Conservation (phyloP, 2,797 vertebrate species). For the Muscicapa comitata region DNA sequence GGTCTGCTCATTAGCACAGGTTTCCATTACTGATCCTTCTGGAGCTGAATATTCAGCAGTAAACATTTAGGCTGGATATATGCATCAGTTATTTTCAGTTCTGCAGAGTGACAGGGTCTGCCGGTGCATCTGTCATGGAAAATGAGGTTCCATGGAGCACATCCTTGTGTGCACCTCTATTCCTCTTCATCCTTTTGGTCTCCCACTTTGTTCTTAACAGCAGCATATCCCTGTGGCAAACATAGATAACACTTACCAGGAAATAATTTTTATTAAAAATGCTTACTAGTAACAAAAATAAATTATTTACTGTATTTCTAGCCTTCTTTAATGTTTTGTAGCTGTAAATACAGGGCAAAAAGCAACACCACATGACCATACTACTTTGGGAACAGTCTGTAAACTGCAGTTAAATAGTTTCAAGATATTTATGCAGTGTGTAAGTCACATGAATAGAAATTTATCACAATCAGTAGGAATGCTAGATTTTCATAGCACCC, state of each 20-base stretch:
- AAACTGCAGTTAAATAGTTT: slow-evolving; percentile 13
- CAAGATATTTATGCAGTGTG: slow-evolving; percentile 1
- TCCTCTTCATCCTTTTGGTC: not conserved
- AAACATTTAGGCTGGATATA: not conserved
- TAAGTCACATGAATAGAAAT: slow-evolving; percentile 28
- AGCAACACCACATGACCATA: not conserved
- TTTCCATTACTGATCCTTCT: not conserved
- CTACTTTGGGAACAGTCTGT: not conserved
- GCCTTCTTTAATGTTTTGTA: not conserved
- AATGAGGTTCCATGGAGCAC: not conserved
- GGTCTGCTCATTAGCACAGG: not conserved
- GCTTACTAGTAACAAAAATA: not conserved
- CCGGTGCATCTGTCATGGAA: not conserved
- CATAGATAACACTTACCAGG: not conserved
- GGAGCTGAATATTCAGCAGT: not conserved
- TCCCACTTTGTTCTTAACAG: not conserved
- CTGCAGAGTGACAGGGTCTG: not conserved
- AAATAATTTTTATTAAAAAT: not conserved
- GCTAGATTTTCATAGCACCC: slow-evolving; percentile 60
- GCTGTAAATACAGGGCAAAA: not conserved
- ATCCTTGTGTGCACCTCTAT: not conserved
- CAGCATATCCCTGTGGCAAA: not conserved
- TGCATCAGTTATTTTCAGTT: not conserved
- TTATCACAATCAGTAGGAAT: slow-evolving; percentile 61
- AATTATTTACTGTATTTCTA: not conserved